Evolutionary conservation across 2,888 invertebrate species (phyloP), one percentile per base, ranked within the genome.

Genomic region (Aporophyla lueneburgensis): DNA sequence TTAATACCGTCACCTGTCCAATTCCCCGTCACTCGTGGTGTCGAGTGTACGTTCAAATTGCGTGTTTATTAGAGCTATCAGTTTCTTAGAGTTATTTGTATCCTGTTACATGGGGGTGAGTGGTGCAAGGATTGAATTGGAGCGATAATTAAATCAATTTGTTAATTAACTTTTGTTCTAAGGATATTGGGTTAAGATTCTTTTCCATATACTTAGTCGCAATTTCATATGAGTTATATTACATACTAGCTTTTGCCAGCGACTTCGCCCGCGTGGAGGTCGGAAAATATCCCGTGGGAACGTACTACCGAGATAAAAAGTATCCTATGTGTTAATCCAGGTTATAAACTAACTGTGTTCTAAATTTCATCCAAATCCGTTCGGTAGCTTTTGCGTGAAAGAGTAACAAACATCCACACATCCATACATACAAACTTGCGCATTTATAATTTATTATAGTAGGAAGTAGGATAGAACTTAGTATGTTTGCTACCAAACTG

Each of bases 21-120:
- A 71, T 56, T 62, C 14, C 33, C 51, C 43, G 56, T 74, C 70
- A 81, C 27, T 83, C 14, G 49, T 59, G 24, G 62, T 62, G 62
- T 62, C 33, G 66, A 65, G 59, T 67, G 62, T 66, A 67, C 63
- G 62, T 71, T 74, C 54, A 74, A 73, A 78, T 63, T 69, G 27
- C 54, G 21, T 78, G 71, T 54, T 51, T 69, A 59, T 54, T 63
- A 58, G 7, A 62, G 78, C 75, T 85, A 82, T 88, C 76, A 74
- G 87, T 88, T 90, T 87, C 89, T 89, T 85, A 81, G 77, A 87
- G 86, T 87, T 89, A 91, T 91, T 88, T 87, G 83, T 90, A 86
- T 87, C 82, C 77, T 68, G 78, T 89, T 83, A 83, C 86, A 62
- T 19, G 21, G 27, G 27, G 16, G 21, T n/a, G 53, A 49, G 9